Evolutionary conservation across 2,113 vertebrate genomes (phyloP), one percentile per base, ranked within the genome.

Genomic region (Chascanopsetta lugubris): DNA sequence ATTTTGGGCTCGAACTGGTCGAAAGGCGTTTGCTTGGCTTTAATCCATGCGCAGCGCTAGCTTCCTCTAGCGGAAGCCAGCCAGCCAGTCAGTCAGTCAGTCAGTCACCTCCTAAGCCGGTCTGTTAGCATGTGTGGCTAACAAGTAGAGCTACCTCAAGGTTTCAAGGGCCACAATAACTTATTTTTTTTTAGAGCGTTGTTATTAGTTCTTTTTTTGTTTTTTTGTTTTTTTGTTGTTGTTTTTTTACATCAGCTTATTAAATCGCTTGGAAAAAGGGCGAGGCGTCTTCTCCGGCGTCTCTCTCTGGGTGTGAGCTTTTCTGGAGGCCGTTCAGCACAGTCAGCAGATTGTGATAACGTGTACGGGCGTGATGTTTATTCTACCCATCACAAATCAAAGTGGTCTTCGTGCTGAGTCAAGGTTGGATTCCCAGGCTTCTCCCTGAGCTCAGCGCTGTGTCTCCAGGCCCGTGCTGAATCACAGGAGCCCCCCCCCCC

Each of bases 331-430:
- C 40, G 58, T 74, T 48, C 27, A 21, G 59, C 72, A 25, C 61
- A 83, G 66, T 89, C 87, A 90, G 86, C 83, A 83, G 71, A 86
- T 84, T 80, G 75, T 54, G 80, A 82, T 80, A 82, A 83, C 85
- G 59, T 77, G 85, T 82, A 79, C 69, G 29, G 87, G 83, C 88
- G 81, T 36, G 69, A 78, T n/a, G n/a, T 78, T 88, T 88, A 82
- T 80, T 87, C 83, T 72, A 77, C 80, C 79, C 72, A 80, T 77
- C 80, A 82, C 46, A 82, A 84, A 84, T 90, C 82, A 85, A 86
- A 83, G 66, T 72, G 21, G 54, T 45, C 80, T 79, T 64, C 21
- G 79, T 79, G 71, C 74, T 1, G 64, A 18, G 72, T 45, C 2
- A 46, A 72, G 60, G 30, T 77, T 76, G 58, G 60, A 77, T 49